Percentiles rank a stretch among this genome's conserved stretches.
Evolutionary conservation across 2,888 invertebrate species (phyloP).

Genomic region (Ceriagrion tenellum): DNA sequence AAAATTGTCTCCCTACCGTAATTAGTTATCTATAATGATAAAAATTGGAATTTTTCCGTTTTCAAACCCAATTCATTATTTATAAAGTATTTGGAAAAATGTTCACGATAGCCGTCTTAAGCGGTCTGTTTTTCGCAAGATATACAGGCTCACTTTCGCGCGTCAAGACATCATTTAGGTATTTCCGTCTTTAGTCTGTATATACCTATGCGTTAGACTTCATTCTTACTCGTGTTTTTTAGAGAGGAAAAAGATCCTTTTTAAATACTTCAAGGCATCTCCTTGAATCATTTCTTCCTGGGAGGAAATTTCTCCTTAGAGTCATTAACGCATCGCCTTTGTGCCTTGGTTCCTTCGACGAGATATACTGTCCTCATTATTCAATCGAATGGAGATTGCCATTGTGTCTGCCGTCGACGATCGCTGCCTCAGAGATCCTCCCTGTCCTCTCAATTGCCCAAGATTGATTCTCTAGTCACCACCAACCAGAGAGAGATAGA

Average conservation of each 20-base stretch:
- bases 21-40: no score
- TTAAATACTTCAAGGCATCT: not conserved
- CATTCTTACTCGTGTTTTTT: no score
- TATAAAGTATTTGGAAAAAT: no score
- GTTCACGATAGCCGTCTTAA: no score
- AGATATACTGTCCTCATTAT: not conserved
- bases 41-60: no score
- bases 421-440: not conserved
- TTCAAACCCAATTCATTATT: no score
- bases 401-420: not conserved
- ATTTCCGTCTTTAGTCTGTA: no score
- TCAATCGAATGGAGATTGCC: not conserved
- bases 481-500: not conserved
- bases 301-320: not conserved
- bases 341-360: not conserved
- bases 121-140: no score
- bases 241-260: not conserved
- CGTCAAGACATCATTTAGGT: no score
- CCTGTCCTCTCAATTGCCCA: constrained; percentile 10
- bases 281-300: not conserved
- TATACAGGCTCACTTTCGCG: no score
- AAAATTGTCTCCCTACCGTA: no score
- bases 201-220: no score
- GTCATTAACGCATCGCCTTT: not conserved
- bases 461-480: not conserved